Base-by-base conservation (phyloP, 2,113 vertebrate species). In the Psilopogon haemacephalus region DNA sequence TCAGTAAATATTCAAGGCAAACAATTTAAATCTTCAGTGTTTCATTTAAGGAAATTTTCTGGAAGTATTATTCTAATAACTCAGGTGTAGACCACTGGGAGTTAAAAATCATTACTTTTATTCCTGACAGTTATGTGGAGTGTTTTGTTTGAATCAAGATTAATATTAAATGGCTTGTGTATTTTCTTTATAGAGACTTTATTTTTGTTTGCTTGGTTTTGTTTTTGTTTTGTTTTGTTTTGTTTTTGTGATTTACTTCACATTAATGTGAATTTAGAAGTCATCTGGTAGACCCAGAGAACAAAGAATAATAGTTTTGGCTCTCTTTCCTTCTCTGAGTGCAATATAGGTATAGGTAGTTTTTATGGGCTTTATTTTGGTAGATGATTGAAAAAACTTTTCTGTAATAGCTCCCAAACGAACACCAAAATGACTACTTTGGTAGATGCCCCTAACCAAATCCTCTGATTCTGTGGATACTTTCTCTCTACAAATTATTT, bases 1-100 rank as follows among this genome's bases (percentile, higher is more conserved):
- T 89, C 54, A 75, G 67, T 55, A 93, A 88, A 92, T 91, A 91
- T 63, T 91, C 67, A 94, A 74, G 38, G 9, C 50, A 81, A 92
- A 59, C 2, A 33, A 17, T 75, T 87, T 55, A 79, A 82, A 46
- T 65, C 35, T 85, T 6, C 23, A 60, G 11, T 85, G 54, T 62
- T 91, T 90, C 40, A 38, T 5, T 48, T 62, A 44, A 74, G 19
- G 46, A 46, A n/a, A 76, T 85, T 87, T 82, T 94, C 54, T 59
- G 24, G 33, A 71, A 44, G 7, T 83, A 73, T 9, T 2, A 5
- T 85, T 84, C 9, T 27, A 76, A 3, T 65, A 86, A 58, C 55
- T 62, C 37, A 44, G 16, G 14, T 3, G 23, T 59, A 9, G 21
- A 55, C 30, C 12, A 44, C 68, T 69, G 44, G 12, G n/a, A 58